Conservation (phyloP, 2,113 vertebrate species). For the Neolamprologus longior region DNA sequence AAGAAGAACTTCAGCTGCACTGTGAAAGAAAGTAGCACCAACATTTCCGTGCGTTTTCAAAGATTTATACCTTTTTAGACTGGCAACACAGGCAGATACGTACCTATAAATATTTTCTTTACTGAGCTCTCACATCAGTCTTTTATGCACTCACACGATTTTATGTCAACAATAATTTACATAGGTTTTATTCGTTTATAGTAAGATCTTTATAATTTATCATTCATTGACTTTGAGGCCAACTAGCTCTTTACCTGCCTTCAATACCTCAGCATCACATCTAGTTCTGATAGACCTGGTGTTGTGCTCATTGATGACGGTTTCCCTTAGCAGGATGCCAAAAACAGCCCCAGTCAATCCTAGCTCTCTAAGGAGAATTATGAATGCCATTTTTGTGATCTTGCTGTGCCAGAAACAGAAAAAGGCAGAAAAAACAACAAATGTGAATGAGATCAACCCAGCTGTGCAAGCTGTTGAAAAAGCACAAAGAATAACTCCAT, state of each 20-base stretch:
- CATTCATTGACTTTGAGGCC: not conserved
- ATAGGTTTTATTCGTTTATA: not conserved
- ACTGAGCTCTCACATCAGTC: not conserved
- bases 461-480: not conserved
- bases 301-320: not conserved
- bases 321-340: not conserved
- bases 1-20: not conserved
- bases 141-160: not conserved
- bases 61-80: not conserved
- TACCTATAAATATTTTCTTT: not conserved
- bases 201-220: not conserved
- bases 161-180: not conserved
- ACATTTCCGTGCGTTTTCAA: not conserved
- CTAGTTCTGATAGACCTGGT: not conserved
- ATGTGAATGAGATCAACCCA: not conserved
- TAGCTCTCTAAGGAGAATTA: not conserved
- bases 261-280: not conserved
- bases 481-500: not conserved
- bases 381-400: not conserved
- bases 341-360: not conserved
- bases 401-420: not conserved
- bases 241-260: not conserved
- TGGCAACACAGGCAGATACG: fast-evolving
- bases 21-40: not conserved
- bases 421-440: not conserved